Percentiles rank a stretch among this genome's conserved stretches.
phyloP scores from a whole-genome alignment of 2,113 vertebrate species.

The Lynx canadensis region DNA sequence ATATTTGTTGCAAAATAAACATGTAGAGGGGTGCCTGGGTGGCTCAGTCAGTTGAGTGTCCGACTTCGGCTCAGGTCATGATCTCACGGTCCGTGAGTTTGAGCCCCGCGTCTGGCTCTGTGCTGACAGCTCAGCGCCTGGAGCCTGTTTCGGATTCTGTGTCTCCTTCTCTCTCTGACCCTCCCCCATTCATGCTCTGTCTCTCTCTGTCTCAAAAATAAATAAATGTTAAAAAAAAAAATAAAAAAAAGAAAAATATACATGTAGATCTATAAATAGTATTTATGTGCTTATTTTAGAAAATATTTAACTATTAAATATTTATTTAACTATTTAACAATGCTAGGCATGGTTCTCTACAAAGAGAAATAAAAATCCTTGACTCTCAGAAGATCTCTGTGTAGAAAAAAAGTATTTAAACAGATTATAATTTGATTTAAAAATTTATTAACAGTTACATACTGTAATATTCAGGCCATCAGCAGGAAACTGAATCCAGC shows the following conservation, averaged over 20 bases:
- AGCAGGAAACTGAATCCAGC: background rate
- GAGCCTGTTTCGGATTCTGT: too few species aligned
- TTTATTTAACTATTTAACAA: background rate
- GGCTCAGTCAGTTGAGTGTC: too few species aligned
- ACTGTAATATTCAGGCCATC: background rate
- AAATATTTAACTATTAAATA: background rate
- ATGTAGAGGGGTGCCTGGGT: too few species aligned
- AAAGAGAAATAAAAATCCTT: background rate
- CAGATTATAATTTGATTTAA: background rate
- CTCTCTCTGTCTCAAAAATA: too few species aligned
- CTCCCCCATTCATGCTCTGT: too few species aligned
- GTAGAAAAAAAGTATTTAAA: background rate
- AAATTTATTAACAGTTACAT: background rate
- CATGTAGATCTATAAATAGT: too few species aligned
- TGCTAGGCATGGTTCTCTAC: background rate
- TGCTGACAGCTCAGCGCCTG: too few species aligned
- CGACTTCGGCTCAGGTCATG: too few species aligned
- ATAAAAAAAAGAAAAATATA: background rate
- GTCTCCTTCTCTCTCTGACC: too few species aligned
- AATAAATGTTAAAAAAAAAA: too few species aligned
- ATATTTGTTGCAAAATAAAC: background rate
- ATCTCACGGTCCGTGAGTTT: accelerated
- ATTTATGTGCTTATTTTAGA: background rate
- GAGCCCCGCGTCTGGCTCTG: too few species aligned
- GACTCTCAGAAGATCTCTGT: background rate